These are phyloP conservation scores for Mohoua ochrocephala DNA, from an alignment of 2,113 vertebrate genomes.

Conservation along the genomic window DNA sequence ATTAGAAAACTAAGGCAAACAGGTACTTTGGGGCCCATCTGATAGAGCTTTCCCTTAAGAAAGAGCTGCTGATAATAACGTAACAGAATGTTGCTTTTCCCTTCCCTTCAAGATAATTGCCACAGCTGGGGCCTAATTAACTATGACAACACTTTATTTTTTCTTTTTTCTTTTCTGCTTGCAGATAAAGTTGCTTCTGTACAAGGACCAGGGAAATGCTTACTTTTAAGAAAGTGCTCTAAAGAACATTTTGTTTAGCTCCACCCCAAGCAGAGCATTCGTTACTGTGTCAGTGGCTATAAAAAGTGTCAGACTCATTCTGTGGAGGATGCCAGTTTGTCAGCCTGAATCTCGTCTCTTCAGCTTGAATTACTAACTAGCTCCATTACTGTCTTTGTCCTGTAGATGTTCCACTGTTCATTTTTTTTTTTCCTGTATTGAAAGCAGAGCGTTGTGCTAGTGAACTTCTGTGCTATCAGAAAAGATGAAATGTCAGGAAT, in stretches of 20 bases:
- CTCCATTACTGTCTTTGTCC: conserved; percentile 9
- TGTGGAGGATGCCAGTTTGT: conserved; percentile 31
- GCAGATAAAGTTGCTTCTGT: background rate
- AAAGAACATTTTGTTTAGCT: background rate
- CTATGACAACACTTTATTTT: background rate
- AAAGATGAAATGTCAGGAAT: background rate
- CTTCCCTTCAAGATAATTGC: background rate
- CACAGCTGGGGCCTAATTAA: background rate
- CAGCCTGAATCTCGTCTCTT: conserved; percentile 40
- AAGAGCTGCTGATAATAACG: background rate
- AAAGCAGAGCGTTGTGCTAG: background rate
- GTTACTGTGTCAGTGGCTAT: conserved; percentile 53
- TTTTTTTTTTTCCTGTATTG: background rate
- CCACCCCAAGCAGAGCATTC: background rate
- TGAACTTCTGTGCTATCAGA: background rate
- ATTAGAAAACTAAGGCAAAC: background rate
- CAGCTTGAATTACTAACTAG: conserved; percentile 25
- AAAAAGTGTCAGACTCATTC: conserved; percentile 47
- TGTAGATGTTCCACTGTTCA: background rate
- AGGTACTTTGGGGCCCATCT: background rate
- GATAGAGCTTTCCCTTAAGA: background rate
- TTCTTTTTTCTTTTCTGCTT: background rate
- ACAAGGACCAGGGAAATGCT: background rate
- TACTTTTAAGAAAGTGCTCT: background rate
- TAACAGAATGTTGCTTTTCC: background rate